phyloP scores from a whole-genome alignment of 2,113 vertebrate species.

The Balaeniceps rex region DNA sequence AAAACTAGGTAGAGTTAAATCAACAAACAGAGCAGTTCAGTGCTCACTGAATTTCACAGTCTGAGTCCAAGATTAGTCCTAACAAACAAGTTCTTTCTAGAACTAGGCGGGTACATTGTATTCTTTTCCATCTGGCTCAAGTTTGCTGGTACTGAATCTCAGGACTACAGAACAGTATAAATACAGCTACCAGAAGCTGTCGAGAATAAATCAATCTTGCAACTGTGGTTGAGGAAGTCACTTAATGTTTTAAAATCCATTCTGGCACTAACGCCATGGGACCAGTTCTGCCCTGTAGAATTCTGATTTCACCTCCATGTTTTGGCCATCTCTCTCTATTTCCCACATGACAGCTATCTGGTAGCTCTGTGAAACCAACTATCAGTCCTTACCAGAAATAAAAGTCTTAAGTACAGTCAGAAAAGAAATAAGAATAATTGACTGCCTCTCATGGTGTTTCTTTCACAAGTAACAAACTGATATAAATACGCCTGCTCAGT shows the following conservation, averaged over 20 bases:
- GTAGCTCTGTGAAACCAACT: not conserved
- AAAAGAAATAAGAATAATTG: not conserved
- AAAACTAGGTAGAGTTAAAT: not conserved
- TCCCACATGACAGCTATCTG: not conserved
- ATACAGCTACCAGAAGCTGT: not conserved
- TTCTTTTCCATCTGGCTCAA: not conserved
- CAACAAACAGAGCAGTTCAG: not conserved
- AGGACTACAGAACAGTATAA: not conserved
- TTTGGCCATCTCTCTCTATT: not conserved
- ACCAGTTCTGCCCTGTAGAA: not conserved
- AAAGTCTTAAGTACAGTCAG: not conserved
- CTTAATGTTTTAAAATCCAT: not conserved
- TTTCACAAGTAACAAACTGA: not conserved
- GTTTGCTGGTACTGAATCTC: not conserved
- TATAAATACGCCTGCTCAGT: not conserved
- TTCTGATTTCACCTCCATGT: not conserved
- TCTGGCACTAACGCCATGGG: not conserved
- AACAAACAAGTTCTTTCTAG: not conserved
- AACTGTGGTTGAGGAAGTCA: not conserved
- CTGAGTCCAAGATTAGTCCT: not conserved
- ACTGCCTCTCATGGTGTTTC: not conserved
- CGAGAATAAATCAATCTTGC: not conserved
- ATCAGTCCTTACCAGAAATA: not conserved
- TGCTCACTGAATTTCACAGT: not conserved
- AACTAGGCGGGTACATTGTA: not conserved